Percentiles rank a stretch among this genome's conserved stretches.
These are phyloP conservation scores for Oplegnathus fasciatus DNA, from an alignment of 2,113 vertebrate species.

Conservation along the genomic window DNA sequence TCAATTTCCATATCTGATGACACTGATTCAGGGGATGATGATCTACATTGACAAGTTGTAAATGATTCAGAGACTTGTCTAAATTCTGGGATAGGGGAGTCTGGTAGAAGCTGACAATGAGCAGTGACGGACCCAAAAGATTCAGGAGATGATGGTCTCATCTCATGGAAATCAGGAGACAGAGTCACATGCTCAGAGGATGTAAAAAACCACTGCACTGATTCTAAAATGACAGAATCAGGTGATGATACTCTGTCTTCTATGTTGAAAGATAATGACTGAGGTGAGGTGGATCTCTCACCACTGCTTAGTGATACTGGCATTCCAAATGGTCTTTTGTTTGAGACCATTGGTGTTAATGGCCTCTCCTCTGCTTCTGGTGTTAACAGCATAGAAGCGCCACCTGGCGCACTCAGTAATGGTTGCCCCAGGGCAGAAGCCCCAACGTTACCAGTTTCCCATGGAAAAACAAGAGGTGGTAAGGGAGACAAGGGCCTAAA, in stretches of 20 bases:
- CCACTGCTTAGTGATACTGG: slow-evolving; percentile 56
- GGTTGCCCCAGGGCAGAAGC: not conserved
- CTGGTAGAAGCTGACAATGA: slow-evolving; percentile 35
- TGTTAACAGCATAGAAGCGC: not conserved
- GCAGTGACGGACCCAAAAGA: slow-evolving; percentile 32
- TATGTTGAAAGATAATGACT: slow-evolving; percentile 60
- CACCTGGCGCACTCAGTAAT: slow-evolving; percentile 24
- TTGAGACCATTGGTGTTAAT: slow-evolving; percentile 75
- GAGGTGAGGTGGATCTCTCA: slow-evolving; percentile 53
- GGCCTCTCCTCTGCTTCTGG: slow-evolving; percentile 64
- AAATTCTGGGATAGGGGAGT: slow-evolving; percentile 60
- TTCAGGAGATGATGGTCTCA: slow-evolving; percentile 56
- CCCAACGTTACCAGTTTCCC: slow-evolving; percentile 47
- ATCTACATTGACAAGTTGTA: slow-evolving; percentile 19
- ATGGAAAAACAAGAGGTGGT: slow-evolving; percentile 65
- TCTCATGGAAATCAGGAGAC: slow-evolving; percentile 45
- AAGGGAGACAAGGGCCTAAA: slow-evolving; percentile 76
- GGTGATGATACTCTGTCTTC: slow-evolving; percentile 65
- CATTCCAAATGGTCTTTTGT: slow-evolving; percentile 71
- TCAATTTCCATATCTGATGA: slow-evolving; percentile 39
- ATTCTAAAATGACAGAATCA: slow-evolving; percentile 53
- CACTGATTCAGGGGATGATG: slow-evolving; percentile 47
- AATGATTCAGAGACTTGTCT: slow-evolving; percentile 20
- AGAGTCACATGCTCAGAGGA: not conserved
- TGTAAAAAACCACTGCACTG: slow-evolving; percentile 26